Percentiles rank a stretch among this genome's conserved stretches.
These are phyloP conservation scores for Ophraella communa DNA, from an alignment of 2,888 invertebrate genomes.

Conservation along the genomic window DNA sequence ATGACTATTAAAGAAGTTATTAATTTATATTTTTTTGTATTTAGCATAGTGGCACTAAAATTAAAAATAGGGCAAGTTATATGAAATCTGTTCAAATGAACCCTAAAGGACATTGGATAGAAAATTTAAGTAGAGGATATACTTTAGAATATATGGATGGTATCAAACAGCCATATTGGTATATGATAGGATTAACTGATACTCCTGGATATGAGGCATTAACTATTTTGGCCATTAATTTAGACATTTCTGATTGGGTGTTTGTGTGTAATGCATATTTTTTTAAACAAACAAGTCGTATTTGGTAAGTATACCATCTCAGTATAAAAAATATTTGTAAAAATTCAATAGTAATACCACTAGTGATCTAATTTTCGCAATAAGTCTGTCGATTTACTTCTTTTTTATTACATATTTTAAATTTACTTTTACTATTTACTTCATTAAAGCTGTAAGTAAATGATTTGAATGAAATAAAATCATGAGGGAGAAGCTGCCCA, in stretches of 20 bases:
- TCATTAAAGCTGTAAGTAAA: too few relatives aligned
- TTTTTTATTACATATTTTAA: too few relatives aligned
- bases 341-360: too few relatives aligned
- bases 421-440: too few relatives aligned
- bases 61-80: constrained; percentile 49
- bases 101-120: constrained; percentile 62
- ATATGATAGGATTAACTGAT: constrained; percentile 69
- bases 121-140: constrained; percentile 59
- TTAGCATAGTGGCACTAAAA: constrained; percentile 53
- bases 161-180: constrained; percentile 51
- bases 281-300: constrained; percentile 63
- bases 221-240: constrained; percentile 72
- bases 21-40: constrained; percentile 28
- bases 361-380: too few relatives aligned
- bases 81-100: constrained; percentile 54
- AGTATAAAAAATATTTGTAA: too few relatives aligned
- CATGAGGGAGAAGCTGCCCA: too few relatives aligned
- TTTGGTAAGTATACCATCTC: constrained; percentile 63
- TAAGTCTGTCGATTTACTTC: too few relatives aligned
- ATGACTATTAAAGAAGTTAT: too few relatives aligned
- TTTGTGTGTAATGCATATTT: constrained; percentile 74
- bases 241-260: constrained; percentile 77
- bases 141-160: constrained; percentile 54
- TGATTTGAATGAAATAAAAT: too few relatives aligned
- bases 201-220: constrained; percentile 66